Evolutionary conservation across 2,888 invertebrate species (phyloP).

Genomic region (Eupeodes luniger): DNA sequence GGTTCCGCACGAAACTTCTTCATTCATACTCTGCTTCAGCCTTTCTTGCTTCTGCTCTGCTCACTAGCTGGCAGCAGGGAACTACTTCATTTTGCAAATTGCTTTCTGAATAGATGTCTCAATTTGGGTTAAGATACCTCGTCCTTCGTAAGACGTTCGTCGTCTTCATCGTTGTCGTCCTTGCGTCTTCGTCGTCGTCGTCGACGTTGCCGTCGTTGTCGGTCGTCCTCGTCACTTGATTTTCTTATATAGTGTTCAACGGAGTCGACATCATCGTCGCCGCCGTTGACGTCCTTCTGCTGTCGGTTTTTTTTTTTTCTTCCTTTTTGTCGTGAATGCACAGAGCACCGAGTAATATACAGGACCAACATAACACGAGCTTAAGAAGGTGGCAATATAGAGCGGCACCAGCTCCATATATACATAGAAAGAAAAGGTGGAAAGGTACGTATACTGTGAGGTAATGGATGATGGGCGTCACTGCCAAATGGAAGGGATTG

Average conservation of each 20-base stretch:
- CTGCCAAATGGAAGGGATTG: conserved; percentile 70
- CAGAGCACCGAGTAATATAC: not conserved
- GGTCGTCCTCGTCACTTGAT: not conserved
- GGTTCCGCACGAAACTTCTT: conserved; percentile 71
- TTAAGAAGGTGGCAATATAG: not conserved
- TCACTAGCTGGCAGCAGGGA: conserved; percentile 51
- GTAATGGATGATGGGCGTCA: conserved; percentile 70
- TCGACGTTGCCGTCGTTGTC: not conserved
- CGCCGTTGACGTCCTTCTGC: conserved; percentile 41
- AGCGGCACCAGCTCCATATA: not conserved
- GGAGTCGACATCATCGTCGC: conserved; percentile 46
- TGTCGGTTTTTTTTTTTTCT: conserved; percentile 30
- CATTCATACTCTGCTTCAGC: conserved; percentile 48
- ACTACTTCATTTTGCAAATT: conserved; percentile 76
- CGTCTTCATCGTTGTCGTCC: not conserved
- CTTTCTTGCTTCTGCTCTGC: too few species aligned
- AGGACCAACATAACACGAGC: not conserved
- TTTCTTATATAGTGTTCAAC: conserved; percentile 6
- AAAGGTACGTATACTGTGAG: not conserved
- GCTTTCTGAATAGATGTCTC: conserved; percentile 77
- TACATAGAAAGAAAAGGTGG: not conserved
- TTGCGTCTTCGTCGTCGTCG: not conserved
- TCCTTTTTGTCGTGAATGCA: conserved; percentile 28
- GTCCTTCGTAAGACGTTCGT: conserved; percentile 40
- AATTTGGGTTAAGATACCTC: conserved; percentile 76